Base-by-base conservation (phyloP, 2,888 invertebrate genomes). In the Thumatha senex region DNA sequence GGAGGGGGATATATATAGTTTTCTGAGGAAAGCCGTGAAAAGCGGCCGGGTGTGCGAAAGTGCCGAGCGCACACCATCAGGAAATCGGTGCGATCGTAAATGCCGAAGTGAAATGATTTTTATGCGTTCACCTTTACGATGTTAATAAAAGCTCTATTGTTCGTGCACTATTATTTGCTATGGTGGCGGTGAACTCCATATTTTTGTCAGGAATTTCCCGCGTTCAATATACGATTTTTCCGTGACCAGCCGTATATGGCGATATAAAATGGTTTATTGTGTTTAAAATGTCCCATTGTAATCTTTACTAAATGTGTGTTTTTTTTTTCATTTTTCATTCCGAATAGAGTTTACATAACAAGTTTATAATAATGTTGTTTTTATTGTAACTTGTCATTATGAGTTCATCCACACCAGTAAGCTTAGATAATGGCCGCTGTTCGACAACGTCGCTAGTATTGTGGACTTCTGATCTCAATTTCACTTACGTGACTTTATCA, bases 21-120 rank as follows among this genome's bases (percentile, higher is more conserved):
- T 76, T 82, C 82, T 82, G 80, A 82, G 86, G 83, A 84, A 81
- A 80, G 82, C 76, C 83, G 82, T 74, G 85, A 84, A 87, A 88
- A 88, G 78, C 80, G 74, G 62, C 67, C 70, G 73, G 73, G 58
- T 76, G 76, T 80, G 86, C 79, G 84, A 81, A 87, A 86, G 86
- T 86, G 76, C 76, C 74, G n/a, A n/a, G 18, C 5, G 18, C 18
- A 24, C 72, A 42, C 58, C 79, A 82, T 79, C 81, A 86, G 88
- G 86, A 89, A 89, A 85, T 83, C 78, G 73, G 69, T 60, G 69
- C 72, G 76, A 70, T 78, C 82, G 78, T 83, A 85, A 84, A 84
- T 67, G 57, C 70, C 72, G 70, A 70, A 73, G 73, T 69, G 68
- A 74, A 82, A 78, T 76, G 76, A 81, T 84, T 85, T 86, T 86